phyloP scores from a whole-genome alignment of 2,797 vertebrate genomes.

The Hypotaenidia philippensis region DNA sequence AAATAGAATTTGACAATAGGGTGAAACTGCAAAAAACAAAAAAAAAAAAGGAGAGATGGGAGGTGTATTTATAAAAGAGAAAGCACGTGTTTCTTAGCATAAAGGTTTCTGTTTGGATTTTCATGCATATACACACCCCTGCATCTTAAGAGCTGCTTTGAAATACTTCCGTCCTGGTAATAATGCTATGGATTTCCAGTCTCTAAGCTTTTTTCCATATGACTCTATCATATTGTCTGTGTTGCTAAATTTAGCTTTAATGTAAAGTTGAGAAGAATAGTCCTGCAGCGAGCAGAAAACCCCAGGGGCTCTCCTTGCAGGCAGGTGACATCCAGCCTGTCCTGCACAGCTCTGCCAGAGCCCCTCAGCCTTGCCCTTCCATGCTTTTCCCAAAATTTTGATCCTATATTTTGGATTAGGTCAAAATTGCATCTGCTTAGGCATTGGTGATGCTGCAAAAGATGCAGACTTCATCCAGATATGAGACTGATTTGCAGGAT shows the following conservation, averaged over 20 bases:
- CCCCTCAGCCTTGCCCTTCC: not conserved
- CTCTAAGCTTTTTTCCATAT: not conserved
- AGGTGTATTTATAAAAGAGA: not conserved
- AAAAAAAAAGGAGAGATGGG: not conserved
- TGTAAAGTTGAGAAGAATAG: not conserved
- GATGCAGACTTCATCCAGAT: not conserved
- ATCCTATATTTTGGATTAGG: not conserved
- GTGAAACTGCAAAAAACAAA: conserved; percentile 46
- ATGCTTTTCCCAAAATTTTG: accelerated
- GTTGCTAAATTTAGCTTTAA: not conserved
- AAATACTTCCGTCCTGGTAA: not conserved
- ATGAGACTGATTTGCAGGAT: not conserved
- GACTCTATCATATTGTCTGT: not conserved
- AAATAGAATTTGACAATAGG: conserved; percentile 66
- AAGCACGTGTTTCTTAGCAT: not conserved
- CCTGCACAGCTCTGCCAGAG: not conserved
- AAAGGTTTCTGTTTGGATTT: not conserved
- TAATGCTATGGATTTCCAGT: not conserved
- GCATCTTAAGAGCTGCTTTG: not conserved
- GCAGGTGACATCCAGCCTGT: not conserved
- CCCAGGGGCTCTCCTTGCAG: not conserved
- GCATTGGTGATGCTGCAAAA: not conserved
- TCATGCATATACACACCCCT: not conserved
- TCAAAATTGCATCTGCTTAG: not conserved
- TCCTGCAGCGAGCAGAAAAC: not conserved